phyloP scores from a whole-genome alignment of 35 echinoderm and acorn worm genomes.

The Chiridota heheva region DNA sequence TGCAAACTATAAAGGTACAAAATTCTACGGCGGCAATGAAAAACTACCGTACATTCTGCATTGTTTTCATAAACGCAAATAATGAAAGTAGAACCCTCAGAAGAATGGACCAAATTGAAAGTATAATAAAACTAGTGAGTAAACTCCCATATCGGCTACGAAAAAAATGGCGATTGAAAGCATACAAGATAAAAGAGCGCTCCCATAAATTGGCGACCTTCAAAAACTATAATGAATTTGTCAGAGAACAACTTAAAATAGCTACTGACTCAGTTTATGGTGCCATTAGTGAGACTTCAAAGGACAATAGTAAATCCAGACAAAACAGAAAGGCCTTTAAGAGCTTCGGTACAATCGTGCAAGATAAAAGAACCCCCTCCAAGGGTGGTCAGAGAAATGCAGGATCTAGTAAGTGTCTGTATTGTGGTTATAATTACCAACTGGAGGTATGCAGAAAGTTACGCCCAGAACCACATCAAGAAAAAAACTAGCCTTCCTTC shows the following conservation, averaged over 20 bases:
- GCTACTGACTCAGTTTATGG: slow-evolving; percentile 34
- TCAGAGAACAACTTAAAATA: slow-evolving; percentile 31
- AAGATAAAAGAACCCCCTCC: background rate
- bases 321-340: background rate
- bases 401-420: slow-evolving; percentile 10
- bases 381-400: background rate
- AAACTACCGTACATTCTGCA: background rate
- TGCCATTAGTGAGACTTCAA: slow-evolving; percentile 1
- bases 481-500: slow-evolving; percentile 27
- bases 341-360: slow-evolving; percentile 10
- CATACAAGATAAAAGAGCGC: slow-evolving; percentile 12
- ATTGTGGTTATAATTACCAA: background rate
- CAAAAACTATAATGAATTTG: slow-evolving; percentile 26
- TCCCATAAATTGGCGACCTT: background rate
- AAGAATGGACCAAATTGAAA: slow-evolving; percentile 32
- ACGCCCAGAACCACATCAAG: background rate
- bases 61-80: too few species aligned
- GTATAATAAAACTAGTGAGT: slow-evolving; percentile 6
- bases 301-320: background rate
- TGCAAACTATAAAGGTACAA: slow-evolving; percentile 12
- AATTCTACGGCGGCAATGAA: background rate
- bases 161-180: slow-evolving; percentile 8
- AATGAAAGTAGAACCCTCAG: slow-evolving; percentile 14
- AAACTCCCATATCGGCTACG: slow-evolving; percentile 26
- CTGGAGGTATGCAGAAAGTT: slow-evolving; percentile 16